phyloP scores from a whole-genome alignment of 2,113 vertebrate genomes.

The Apaloderma vittatum region DNA sequence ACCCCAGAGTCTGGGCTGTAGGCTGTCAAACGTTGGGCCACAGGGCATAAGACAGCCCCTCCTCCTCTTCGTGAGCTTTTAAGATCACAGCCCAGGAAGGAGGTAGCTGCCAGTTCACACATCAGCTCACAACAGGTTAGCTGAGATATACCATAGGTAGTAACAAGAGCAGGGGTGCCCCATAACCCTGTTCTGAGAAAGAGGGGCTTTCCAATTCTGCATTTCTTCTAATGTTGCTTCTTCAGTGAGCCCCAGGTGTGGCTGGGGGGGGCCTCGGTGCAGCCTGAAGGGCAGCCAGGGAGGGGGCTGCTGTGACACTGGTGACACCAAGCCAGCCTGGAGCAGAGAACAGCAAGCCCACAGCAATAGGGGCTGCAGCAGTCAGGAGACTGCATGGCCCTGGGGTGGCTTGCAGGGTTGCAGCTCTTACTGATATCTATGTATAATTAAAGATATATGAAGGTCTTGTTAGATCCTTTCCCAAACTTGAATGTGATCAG shows the following conservation, averaged over 20 bases:
- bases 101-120: neutral
- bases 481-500: neutral
- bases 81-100: neutral
- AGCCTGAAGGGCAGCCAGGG: neutral
- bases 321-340: accelerated
- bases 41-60: neutral
- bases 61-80: neutral
- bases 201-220: neutral
- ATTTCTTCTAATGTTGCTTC: neutral
- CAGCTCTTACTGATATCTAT: neutral
- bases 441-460: neutral
- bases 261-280: neutral
- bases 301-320: neutral
- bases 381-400: neutral
- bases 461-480: neutral
- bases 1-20: accelerated
- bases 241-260: neutral
- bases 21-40: neutral
- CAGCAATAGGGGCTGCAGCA: neutral
- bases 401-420: neutral
- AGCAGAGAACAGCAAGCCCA: neutral
- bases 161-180: neutral
- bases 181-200: neutral
- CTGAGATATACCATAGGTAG: neutral
- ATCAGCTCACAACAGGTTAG: neutral